Evolutionary conservation across 2,113 vertebrate genomes (phyloP).

Genomic region (Pseudorectes ferrugineus): DNA sequence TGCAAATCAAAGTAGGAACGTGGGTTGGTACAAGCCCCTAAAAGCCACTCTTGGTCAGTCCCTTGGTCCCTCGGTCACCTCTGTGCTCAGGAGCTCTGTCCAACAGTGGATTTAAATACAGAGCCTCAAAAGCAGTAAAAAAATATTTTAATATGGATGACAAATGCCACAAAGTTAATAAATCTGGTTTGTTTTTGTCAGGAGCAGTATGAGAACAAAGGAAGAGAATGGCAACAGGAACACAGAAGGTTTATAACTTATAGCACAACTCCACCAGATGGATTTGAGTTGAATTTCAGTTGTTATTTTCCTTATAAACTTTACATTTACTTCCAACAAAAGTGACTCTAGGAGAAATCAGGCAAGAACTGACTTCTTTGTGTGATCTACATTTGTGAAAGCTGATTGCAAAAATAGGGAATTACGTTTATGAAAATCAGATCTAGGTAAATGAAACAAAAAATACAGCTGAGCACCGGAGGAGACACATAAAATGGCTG

Average conservation of each 20-base stretch:
- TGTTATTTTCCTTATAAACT: not conserved
- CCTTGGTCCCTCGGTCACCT: not conserved
- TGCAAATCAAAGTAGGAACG: not conserved
- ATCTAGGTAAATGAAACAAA: not conserved
- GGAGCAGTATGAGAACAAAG: not conserved
- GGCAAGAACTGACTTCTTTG: not conserved
- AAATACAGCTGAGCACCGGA: not conserved
- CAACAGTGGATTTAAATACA: not conserved
- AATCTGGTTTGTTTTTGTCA: not conserved
- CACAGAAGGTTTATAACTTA: conserved; percentile 63
- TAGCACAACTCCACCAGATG: conserved; percentile 75
- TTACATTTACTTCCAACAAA: not conserved
- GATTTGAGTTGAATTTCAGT: conserved; percentile 75
- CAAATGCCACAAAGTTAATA: not conserved
- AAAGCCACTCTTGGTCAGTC: not conserved
- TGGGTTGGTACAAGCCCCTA: not conserved
- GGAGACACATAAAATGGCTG: not conserved
- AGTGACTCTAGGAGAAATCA: not conserved
- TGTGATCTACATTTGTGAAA: not conserved
- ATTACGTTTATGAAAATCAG: conserved; percentile 1
- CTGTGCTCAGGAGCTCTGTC: not conserved
- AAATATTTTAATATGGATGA: not conserved
- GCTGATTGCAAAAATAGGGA: not conserved
- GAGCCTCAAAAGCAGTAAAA: not conserved
- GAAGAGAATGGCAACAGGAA: not conserved